These are phyloP conservation scores for Mobula hypostoma DNA, from an alignment of 2,113 vertebrate species.

Conservation along the genomic window DNA sequence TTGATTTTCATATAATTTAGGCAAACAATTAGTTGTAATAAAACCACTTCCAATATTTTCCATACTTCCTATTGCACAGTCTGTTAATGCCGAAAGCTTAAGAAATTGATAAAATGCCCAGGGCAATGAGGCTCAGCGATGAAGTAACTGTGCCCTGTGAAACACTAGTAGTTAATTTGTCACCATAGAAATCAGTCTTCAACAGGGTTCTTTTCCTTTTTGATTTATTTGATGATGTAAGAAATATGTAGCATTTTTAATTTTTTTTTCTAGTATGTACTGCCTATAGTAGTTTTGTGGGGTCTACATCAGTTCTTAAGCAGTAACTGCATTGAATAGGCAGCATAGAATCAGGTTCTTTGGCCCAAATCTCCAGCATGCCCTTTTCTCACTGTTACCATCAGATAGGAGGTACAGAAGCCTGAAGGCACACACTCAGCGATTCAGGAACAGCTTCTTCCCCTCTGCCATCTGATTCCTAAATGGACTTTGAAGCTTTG, in stretches of 20 bases:
- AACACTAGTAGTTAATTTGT: background rate
- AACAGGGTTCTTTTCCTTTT: background rate
- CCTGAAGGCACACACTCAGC: too few relatives aligned
- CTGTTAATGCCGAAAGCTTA: too few relatives aligned
- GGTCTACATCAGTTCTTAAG: background rate
- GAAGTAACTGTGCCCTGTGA: slow-evolving; percentile 1
- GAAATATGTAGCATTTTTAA: background rate
- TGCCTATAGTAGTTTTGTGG: background rate
- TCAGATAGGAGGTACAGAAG: too few relatives aligned
- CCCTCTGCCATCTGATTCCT: too few relatives aligned
- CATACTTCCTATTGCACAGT: background rate
- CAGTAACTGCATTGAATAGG: background rate
- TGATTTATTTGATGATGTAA: background rate
- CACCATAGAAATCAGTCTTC: background rate
- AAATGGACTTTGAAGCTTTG: too few relatives aligned
- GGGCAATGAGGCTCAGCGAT: background rate
- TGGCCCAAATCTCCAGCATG: background rate
- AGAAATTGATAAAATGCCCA: background rate
- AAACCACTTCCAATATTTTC: background rate
- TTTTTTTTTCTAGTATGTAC: background rate
- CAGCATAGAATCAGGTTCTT: background rate
- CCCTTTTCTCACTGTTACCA: too few relatives aligned
- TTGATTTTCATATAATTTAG: background rate
- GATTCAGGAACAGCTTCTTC: too few relatives aligned
- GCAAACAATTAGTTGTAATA: background rate